Percentiles rank a stretch among this genome's conserved stretches.
phyloP scores from a whole-genome alignment of 1,140 invertebrate genomes.

The Lepidurus apus region DNA sequence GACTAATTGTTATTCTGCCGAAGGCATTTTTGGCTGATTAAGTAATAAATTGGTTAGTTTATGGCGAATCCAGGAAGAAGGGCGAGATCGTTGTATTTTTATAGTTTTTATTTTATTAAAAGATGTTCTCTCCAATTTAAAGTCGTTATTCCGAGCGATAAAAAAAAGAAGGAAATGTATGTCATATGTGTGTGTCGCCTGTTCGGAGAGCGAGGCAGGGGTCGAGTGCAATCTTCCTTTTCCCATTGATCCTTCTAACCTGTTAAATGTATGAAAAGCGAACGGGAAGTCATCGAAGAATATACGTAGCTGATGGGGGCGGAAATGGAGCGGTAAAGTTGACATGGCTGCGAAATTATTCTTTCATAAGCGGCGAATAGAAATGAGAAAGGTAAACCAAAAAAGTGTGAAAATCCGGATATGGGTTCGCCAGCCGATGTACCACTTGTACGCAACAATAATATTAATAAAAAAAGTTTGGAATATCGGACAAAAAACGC shows the following conservation, averaged over 20 bases:
- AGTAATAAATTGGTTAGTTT: neutral
- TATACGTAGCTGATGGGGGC: slow-evolving; percentile 1
- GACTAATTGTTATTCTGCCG: neutral
- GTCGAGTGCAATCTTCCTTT: neutral
- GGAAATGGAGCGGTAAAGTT: slow-evolving; percentile 5
- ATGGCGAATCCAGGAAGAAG: neutral
- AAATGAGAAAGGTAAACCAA: neutral
- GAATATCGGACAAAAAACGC: neutral
- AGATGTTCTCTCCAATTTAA: neutral
- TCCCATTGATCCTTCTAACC: neutral
- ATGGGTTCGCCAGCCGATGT: neutral
- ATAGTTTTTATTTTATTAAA: neutral
- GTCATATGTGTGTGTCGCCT: neutral
- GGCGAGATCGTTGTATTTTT: neutral
- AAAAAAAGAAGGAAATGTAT: neutral
- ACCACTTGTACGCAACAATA: neutral
- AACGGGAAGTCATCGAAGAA: neutral
- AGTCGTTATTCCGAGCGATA: neutral
- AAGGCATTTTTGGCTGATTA: neutral
- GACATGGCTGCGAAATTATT: neutral
- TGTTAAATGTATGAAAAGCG: neutral
- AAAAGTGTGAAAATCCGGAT: neutral
- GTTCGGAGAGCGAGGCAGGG: neutral
- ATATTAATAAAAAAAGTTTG: neutral
- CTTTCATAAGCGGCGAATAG: neutral